Base-by-base conservation (phyloP, 2,888 invertebrate genomes). In the Carpatolechia fugitivella region DNA sequence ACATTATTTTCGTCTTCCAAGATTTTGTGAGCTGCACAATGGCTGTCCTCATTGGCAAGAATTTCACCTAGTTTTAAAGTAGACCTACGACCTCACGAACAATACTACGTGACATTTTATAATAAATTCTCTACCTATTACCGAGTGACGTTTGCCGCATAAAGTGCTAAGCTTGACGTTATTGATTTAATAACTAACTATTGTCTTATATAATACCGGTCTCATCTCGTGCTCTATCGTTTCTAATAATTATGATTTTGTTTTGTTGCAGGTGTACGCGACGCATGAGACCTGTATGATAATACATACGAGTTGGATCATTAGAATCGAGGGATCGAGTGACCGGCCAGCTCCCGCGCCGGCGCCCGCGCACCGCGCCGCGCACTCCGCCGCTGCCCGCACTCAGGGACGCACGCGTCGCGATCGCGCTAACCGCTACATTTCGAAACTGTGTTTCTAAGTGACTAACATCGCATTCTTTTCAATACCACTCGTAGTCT, bases 281-380 rank as follows among this genome's bases (percentile, higher is more conserved):
- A 20, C 61, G 64, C 57, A 63, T 69, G 66, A 71, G 60, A 60
- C 57, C 59, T 14, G 18, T 18, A 41, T 41, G 24, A 41, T 24
- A 30, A 40, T 47, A 47, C 47, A 6, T 24, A 47, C 47, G 8
- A 47, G 57, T 64, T 64, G 69, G 73, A 72, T 72, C 70, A 72
- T 73, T 72, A 70, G 66, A 80, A 80, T 76, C 80, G 74, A 76
- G 82, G 76, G 76, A 73, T 75, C 76, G 62, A 76, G 78, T 68
- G 75, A 63, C 70, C 72, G 70, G 54, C 67, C 69, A n/a, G 68
- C 74, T 70, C 69, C 63, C 65, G 67, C 72, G 68, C 75, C 64
- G 61, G 60, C 66, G 66, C 58, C 61, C 57, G 65, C 66, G 56
- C 65, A 57, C 64, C 58, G 53, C 56, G 8, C 55, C 61, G 60